Base-by-base conservation (phyloP, 2,888 invertebrate species). In the Crepidodera aurea region DNA sequence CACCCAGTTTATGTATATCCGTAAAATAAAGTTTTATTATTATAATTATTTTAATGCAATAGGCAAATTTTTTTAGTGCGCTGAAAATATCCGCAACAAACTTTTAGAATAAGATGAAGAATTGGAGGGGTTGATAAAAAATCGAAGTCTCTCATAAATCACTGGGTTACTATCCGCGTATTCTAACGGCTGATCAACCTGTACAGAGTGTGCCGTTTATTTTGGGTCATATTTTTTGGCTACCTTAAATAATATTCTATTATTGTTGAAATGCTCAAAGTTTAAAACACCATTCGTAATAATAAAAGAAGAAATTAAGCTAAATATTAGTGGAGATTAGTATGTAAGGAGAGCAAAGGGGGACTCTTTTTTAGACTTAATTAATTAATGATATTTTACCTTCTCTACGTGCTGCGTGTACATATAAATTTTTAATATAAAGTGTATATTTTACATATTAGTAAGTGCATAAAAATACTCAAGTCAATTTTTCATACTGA, bases 191-290 rank as follows among this genome's bases (percentile, higher is more conserved):
- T 42, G 37, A 19, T 46, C 5, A 19, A 44, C 19, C 8, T 57
- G 40, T 58, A 53, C 37, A 62, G 50, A 27, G 57, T 53, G 29
- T 51, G n/a, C n/a, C 39, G 39, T 62, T 46, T 54, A 25, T 51
- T 53, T 42, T 55, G 10, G 25, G 34, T 46, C 13, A 25, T 27
- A 6, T 25, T 8, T 40, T 12, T 10, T 57, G 53, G 29, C 29
- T 27, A 53, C 22, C 19, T 53, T 22, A 42, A 40, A 44, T 53
- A 39, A n/a, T n/a, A 42, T 65, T 62, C 62, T 66, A 66, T 55
- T 66, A 64, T 64, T 65, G 64, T 67, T 67, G 59, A 67, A 70
- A 73, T 72, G 73, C 73, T 73, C 73, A 73, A 73, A 71, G 69
- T 66, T 70, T 69, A 69, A 69, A 69, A 55, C 67, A 71, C 67